Percentiles rank a stretch among this genome's conserved stretches.
phyloP scores from a whole-genome alignment of 2,888 invertebrate genomes.

The Drosophila engyochracea region DNA sequence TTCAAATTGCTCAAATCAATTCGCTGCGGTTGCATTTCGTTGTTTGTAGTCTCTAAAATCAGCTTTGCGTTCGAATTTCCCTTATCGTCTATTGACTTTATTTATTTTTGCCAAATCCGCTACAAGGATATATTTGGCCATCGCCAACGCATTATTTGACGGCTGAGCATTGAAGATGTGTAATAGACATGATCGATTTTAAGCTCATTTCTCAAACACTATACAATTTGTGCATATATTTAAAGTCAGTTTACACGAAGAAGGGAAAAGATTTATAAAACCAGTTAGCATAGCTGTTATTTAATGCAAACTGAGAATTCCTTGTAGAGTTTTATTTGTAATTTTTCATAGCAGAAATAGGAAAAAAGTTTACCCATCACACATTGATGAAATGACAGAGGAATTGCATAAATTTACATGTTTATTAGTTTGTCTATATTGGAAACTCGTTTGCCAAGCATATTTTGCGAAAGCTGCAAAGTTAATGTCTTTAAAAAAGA shows the following conservation, averaged over 20 bases:
- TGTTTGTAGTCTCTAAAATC: slow-evolving; percentile 48
- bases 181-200: background rate
- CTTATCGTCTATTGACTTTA: slow-evolving; percentile 57
- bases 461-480: background rate
- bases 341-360: background rate
- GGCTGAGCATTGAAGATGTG: background rate
- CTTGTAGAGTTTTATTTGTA: background rate
- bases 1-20: slow-evolving; percentile 75
- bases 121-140: slow-evolving; percentile 9
- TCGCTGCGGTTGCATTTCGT: slow-evolving; percentile 69
- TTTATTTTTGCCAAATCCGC: slow-evolving; percentile 60
- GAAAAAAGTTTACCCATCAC: background rate
- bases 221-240: background rate
- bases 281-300: background rate
- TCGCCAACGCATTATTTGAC: slow-evolving; percentile 7
- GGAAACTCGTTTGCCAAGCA: background rate
- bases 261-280: background rate
- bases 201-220: background rate
- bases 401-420: slow-evolving; percentile 3
- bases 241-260: background rate
- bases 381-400: background rate
- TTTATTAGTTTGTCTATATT: slow-evolving; percentile 4
- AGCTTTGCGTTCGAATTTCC: slow-evolving; percentile 38
- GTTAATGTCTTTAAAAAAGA: background rate
- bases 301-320: background rate